Evolutionary conservation across 2,888 invertebrate genomes (phyloP).

Genomic region (Odontomyia ornata): DNA sequence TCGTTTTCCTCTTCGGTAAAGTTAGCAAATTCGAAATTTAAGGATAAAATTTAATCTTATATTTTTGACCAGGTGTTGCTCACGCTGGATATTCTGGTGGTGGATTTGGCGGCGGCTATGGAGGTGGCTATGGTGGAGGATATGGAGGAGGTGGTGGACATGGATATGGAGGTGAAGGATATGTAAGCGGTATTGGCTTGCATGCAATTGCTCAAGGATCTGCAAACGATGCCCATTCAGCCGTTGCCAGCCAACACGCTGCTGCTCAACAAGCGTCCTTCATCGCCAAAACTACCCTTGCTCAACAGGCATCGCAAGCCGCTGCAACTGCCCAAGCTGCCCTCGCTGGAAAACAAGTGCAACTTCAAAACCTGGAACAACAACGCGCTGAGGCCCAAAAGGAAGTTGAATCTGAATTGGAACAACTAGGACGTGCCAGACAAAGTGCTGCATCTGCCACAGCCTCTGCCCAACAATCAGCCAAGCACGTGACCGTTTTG

Average conservation of each 20-base stretch:
- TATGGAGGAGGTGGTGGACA: not conserved
- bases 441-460: conserved; percentile 73
- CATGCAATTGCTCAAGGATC: conserved; percentile 78
- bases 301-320: conserved; percentile 75
- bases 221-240: conserved; percentile 79
- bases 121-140: not conserved
- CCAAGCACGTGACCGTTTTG: conserved; percentile 72
- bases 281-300: conserved; percentile 76
- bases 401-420: conserved; percentile 73
- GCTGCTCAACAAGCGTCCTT: conserved; percentile 74
- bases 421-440: conserved; percentile 76
- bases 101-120: not conserved
- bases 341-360: conserved; percentile 70
- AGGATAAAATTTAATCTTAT: not conserved
- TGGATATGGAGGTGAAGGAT: conserved; percentile 9
- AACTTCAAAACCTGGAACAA: conserved; percentile 72
- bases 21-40: not conserved
- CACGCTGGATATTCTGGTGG: not conserved
- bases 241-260: conserved; percentile 76
- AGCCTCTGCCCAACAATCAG: conserved; percentile 74
- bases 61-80: conserved; percentile 27
- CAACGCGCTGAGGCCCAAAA: conserved; percentile 75
- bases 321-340: conserved; percentile 71
- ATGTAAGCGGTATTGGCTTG: conserved; percentile 66
- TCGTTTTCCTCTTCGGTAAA: conserved; percentile 37